Evolutionary conservation across 2,113 vertebrate genomes (phyloP).

Genomic region (Rhadina sibilatrix): DNA sequence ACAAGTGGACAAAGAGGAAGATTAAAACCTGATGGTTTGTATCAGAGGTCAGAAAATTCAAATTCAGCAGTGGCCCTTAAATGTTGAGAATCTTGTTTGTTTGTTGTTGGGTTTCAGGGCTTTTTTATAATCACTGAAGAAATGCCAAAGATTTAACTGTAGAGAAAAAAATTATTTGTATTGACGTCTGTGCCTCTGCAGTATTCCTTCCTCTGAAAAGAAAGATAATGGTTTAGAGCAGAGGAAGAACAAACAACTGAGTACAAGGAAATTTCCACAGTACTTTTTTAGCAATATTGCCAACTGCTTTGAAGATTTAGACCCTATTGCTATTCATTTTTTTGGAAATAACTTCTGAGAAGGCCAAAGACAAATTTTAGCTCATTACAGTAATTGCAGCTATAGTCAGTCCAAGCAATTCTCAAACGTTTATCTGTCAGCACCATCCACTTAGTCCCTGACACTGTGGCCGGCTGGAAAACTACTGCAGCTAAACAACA

Average conservation of each 20-base stretch:
- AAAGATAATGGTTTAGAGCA: not conserved
- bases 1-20: not conserved
- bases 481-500: constrained; percentile 44
- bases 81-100: not conserved
- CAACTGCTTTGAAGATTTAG: constrained; percentile 36
- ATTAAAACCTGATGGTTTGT: not conserved
- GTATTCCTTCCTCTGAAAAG: constrained; percentile 3
- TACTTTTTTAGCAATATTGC: not conserved
- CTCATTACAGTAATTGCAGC: constrained; percentile 45
- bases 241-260: not conserved
- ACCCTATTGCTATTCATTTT: not conserved
- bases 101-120: fast-evolving
- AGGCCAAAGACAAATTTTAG: not conserved
- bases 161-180: not conserved
- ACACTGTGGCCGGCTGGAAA: not conserved
- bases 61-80: not conserved
- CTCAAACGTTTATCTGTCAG: constrained; percentile 23
- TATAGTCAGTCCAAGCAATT: not conserved
- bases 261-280: not conserved
- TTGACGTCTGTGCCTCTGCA: not conserved
- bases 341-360: constrained; percentile 15
- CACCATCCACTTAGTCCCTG: not conserved
- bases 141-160: not conserved
- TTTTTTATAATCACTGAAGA: not conserved
- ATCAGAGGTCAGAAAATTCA: not conserved